Evolutionary conservation across 2,113 vertebrate genomes (phyloP), one percentile per base, ranked within the genome.

Genomic region (Hippocampus comes): DNA sequence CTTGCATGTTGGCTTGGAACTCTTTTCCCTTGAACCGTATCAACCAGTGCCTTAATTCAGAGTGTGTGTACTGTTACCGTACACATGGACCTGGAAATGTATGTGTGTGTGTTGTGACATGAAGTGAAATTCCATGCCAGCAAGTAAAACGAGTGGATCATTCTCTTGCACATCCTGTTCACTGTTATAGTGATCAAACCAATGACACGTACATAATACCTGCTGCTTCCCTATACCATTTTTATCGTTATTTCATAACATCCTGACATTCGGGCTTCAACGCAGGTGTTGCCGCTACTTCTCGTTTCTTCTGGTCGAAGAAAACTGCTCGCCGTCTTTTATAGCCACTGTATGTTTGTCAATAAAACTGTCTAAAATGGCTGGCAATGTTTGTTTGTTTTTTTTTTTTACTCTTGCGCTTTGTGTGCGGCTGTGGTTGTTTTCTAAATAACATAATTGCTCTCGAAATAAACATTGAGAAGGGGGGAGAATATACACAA

Each of bases 271-370:
- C 78, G 60, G 30, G 85, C 53, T 55, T 4, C 53, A 55, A 23
- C 74, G 83, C 79, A 86, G 82, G 14, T 66, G 82, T 85, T 87
- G 82, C 88, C 74, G 80, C 82, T 5, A 3, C 77, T 82, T 57
- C 81, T 63, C 63, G 14, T 78, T 70, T 84, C 69, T 53, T 75
- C 64, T 25, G 70, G 71, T 55, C 64, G 80, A 84, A 68, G 72
- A 78, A 57, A 68, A 60, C 81, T 91, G 91, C 83, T 90, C 93
- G 92, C 94, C 93, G 90, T 95, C 93, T 96, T 98, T 98, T 98
- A 94, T 96, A 98, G 94, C 91, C 92, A 94, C 92, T 95, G 94
- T 98, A 94, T 95, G 95, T 98, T 99, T 97, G 93, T 96, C 96
- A 98, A 97, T 98, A 97, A 98, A 98, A 94, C 79, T 78, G 92